Percentiles rank a stretch among this genome's conserved stretches.
Conservation (phyloP, 2,113 vertebrate species). For the Tauraco erythrolophus region DNA sequence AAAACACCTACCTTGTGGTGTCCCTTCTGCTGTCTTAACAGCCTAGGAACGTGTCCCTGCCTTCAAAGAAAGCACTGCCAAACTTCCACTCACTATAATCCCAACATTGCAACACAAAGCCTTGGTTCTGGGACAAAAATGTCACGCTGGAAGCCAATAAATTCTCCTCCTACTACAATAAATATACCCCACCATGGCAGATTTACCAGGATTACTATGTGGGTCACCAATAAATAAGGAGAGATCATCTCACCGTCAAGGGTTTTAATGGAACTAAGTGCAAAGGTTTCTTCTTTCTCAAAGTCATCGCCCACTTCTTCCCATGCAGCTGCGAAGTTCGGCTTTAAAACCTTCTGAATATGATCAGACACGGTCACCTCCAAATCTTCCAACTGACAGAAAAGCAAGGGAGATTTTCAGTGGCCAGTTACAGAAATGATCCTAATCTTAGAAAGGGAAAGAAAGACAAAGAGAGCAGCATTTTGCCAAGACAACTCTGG, state of each 20-base stretch:
- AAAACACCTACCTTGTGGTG: background rate
- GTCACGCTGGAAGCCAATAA: background rate
- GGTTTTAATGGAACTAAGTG: constrained; percentile 91
- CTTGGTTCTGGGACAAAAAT: background rate
- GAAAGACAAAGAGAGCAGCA: background rate
- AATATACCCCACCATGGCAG: rapidly evolving
- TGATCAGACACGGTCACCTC: constrained; percentile 94
- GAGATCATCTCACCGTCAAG: constrained; percentile 85
- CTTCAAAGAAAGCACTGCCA: background rate
- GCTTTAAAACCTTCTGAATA: constrained; percentile 94
- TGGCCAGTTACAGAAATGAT: background rate
- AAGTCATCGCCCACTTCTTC: constrained; percentile 95
- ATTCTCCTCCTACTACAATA: background rate
- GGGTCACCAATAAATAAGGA: background rate
- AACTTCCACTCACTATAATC: background rate
- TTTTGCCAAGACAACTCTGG: background rate
- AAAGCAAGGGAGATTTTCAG: background rate
- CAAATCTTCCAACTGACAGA: constrained; percentile 89
- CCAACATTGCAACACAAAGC: background rate
- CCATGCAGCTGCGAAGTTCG: constrained; percentile 96
- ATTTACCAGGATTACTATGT: background rate
- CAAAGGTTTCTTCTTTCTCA: constrained; percentile 98
- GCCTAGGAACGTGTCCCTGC: background rate
- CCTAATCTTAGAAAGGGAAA: background rate
- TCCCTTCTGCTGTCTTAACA: background rate